Conservation (phyloP, 2,797 vertebrate species). For the Decapterus maruadsi region DNA sequence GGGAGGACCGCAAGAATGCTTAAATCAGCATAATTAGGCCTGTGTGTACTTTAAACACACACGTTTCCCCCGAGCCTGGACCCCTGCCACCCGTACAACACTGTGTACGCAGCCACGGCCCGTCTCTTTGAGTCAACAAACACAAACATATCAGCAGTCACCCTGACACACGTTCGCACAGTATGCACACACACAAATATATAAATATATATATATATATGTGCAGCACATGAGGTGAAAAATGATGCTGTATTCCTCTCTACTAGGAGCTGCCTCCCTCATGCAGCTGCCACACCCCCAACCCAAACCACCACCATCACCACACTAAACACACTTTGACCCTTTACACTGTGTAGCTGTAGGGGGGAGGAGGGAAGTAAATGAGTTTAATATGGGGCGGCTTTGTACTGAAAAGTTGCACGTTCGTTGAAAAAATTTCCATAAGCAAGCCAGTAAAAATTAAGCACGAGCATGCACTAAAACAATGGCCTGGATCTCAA, state of each 20-base stretch:
- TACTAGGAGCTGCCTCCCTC: conserved; percentile 45
- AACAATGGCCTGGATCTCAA: conserved; percentile 59
- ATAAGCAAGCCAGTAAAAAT: conserved; percentile 58
- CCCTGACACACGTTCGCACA: conserved; percentile 65
- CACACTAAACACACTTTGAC: conserved; percentile 64
- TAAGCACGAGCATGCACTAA: conserved; percentile 47
- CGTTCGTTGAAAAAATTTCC: conserved; percentile 57
- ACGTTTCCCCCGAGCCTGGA: conserved; percentile 83
- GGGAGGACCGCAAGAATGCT: conserved; percentile 84
- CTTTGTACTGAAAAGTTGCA: conserved; percentile 44
- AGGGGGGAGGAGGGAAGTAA: conserved; percentile 37
- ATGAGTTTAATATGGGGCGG: conserved; percentile 42
- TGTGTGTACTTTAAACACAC: conserved; percentile 85
- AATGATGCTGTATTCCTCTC: conserved; percentile 51
- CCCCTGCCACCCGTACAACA: conserved; percentile 82
- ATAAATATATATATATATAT: conserved; percentile 38
- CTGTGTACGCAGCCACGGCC: conserved; percentile 77
- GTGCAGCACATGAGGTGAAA: conserved; percentile 63
- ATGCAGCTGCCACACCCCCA: conserved; percentile 40
- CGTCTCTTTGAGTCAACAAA: conserved; percentile 82
- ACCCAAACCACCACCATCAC: conserved; percentile 58
- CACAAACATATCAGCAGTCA: conserved; percentile 80
- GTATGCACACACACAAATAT: conserved; percentile 21
- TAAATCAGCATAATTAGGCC: conserved; percentile 86
- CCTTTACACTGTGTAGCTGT: conserved; percentile 49